phyloP scores from a whole-genome alignment of 2,113 vertebrate genomes.

The Leucosticte australis region DNA sequence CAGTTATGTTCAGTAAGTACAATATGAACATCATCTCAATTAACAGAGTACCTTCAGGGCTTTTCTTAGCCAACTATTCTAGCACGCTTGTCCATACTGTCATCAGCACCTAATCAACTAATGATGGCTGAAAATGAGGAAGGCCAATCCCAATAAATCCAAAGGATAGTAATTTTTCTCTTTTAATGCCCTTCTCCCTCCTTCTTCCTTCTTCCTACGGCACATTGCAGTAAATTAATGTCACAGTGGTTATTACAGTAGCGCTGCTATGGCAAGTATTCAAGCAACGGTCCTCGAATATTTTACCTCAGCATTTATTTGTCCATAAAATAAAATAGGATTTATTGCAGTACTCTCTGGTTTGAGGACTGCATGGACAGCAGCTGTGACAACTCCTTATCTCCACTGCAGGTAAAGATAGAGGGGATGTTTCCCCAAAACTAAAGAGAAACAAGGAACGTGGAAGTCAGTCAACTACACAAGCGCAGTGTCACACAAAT shows the following conservation, averaged over 20 bases:
- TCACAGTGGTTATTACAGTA: conserved; percentile 79
- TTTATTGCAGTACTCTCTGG: conserved; percentile 78
- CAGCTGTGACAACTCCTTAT: conserved; percentile 73
- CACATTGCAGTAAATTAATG: conserved; percentile 84
- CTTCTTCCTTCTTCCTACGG: conserved; percentile 77
- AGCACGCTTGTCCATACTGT: conserved; percentile 75
- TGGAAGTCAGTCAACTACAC: background rate
- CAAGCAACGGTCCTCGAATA: conserved; percentile 78
- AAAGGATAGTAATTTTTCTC: conserved; percentile 82
- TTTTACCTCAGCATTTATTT: conserved; percentile 90
- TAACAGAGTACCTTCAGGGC: conserved; percentile 76
- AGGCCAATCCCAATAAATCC: conserved; percentile 86
- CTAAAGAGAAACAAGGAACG: background rate
- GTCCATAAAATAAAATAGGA: conserved; percentile 87
- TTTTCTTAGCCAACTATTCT: conserved; percentile 67
- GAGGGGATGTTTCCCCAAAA: background rate
- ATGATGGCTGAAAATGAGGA: conserved; percentile 86
- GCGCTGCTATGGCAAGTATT: conserved; percentile 78
- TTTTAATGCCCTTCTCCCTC: conserved; percentile 83
- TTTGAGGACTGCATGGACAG: conserved; percentile 78
- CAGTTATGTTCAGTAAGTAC: conserved; percentile 69
- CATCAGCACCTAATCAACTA: conserved; percentile 86
- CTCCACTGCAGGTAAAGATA: conserved; percentile 68
- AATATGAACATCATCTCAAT: conserved; percentile 78
- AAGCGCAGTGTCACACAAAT: background rate